A percentile compares a stretch with the other conserved stretches of the same genome.
These are phyloP conservation scores for Pedionomus torquatus DNA, from an alignment of 2,113 vertebrate genomes.

Conservation along the genomic window DNA sequence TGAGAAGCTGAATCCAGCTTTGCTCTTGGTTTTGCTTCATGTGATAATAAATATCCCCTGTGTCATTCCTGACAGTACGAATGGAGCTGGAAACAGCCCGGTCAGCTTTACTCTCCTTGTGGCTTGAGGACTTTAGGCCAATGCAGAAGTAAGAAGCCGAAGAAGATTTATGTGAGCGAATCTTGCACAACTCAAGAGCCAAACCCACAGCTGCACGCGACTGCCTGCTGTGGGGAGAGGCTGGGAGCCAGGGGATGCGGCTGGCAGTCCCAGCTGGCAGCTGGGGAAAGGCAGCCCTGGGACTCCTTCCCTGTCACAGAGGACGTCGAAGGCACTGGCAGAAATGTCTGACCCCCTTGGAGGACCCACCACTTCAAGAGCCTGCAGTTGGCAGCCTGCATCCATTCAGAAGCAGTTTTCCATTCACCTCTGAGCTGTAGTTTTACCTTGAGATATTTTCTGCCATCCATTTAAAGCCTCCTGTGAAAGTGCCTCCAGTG, in stretches of 20 bases:
- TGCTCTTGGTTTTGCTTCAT: not conserved
- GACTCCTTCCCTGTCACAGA: not conserved
- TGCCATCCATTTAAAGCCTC: not conserved
- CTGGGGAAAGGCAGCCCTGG: not conserved
- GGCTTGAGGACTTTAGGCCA: not conserved
- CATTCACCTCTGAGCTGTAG: not conserved
- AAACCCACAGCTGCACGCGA: not conserved
- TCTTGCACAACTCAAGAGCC: not conserved
- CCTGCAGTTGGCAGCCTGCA: accelerated
- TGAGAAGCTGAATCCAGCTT: not conserved
- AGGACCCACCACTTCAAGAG: not conserved
- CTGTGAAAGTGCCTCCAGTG: not conserved
- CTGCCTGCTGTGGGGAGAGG: not conserved
- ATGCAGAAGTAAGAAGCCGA: not conserved
- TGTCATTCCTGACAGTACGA: not conserved
- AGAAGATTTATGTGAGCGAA: not conserved
- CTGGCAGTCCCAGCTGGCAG: not conserved
- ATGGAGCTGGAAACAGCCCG: not conserved
- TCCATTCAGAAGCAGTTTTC: not conserved
- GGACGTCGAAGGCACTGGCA: not conserved
- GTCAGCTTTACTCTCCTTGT: not conserved
- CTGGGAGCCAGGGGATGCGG: not conserved
- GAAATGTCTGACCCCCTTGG: not conserved
- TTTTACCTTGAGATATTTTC: not conserved
- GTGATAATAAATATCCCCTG: not conserved